These are phyloP conservation scores for Chelonia mydas DNA, from an alignment of 2,797 vertebrate genomes.

Conservation along the genomic window DNA sequence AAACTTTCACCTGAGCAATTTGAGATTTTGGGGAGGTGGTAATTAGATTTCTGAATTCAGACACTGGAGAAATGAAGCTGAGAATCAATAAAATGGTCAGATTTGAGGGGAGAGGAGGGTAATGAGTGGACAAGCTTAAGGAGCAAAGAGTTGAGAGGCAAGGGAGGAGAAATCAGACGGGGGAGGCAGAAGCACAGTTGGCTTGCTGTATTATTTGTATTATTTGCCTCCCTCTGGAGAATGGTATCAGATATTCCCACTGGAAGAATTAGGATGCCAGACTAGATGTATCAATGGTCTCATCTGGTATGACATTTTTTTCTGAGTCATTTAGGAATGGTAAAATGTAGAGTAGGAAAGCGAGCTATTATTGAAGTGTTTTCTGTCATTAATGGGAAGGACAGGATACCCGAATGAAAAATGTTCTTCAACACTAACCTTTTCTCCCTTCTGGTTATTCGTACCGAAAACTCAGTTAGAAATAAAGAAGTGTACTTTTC, in stretches of 20 bases:
- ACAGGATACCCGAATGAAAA: neutral
- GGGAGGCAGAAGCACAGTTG: neutral
- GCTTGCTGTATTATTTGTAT: neutral
- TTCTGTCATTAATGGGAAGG: neutral
- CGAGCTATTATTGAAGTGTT: neutral
- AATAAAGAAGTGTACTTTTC: conserved; percentile 35
- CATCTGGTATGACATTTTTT: neutral
- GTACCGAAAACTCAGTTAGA: neutral
- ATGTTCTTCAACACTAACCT: neutral
- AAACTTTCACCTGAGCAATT: neutral
- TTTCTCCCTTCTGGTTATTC: neutral
- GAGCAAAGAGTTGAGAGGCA: neutral
- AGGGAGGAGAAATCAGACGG: neutral
- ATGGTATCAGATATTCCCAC: neutral
- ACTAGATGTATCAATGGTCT: neutral
- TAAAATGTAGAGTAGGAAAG: neutral
- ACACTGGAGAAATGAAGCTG: neutral
- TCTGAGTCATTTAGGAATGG: neutral
- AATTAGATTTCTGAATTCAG: neutral
- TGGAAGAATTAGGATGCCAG: neutral
- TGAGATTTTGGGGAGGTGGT: neutral
- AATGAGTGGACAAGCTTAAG: neutral
- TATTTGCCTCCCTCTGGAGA: neutral
- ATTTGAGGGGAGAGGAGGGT: neutral
- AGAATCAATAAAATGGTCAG: neutral